Percentiles rank a stretch among this genome's conserved stretches.
These are phyloP conservation scores for Potorous gilbertii DNA, from an alignment of 2,797 vertebrate genomes.

Conservation along the genomic window DNA sequence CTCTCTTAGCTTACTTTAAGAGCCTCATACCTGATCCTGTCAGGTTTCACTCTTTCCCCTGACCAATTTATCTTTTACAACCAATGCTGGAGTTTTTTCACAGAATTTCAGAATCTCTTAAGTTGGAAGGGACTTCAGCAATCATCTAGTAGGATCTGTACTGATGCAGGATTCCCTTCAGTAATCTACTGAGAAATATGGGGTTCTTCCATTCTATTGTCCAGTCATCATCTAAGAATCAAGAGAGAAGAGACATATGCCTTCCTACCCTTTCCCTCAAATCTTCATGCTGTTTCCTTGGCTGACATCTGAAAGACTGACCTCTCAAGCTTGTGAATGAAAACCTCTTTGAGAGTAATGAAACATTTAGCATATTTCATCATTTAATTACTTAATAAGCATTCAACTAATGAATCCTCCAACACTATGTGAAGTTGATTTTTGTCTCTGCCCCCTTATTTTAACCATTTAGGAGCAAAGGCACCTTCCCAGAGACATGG, in stretches of 20 bases:
- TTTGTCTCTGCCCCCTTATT: constrained; percentile 40
- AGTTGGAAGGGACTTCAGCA: not conserved
- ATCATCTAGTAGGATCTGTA: not conserved
- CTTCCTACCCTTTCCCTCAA: not conserved
- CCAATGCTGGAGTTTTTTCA: not conserved
- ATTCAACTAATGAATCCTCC: constrained; percentile 68
- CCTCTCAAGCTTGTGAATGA: constrained; percentile 27
- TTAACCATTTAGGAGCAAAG: constrained; percentile 30
- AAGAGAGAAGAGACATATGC: constrained; percentile 33
- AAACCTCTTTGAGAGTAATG: constrained; percentile 64
- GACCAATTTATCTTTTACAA: not conserved
- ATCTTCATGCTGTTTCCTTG: constrained; percentile 13
- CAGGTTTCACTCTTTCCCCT: not conserved
- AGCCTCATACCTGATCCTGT: not conserved
- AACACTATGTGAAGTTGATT: constrained; percentile 66
- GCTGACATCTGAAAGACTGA: constrained; percentile 43
- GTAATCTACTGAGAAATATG: constrained; percentile 8
- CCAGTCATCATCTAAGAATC: constrained; percentile 27
- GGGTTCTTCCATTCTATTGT: not conserved
- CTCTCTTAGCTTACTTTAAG: not conserved
- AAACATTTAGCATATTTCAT: constrained; percentile 69
- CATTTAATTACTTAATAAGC: constrained; percentile 75
- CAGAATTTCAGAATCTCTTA: not conserved
- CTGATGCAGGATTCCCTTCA: not conserved
- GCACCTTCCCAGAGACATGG: constrained; percentile 41